Evolutionary conservation across 2,113 vertebrate species (phyloP).

Genomic region (Astur gentilis): DNA sequence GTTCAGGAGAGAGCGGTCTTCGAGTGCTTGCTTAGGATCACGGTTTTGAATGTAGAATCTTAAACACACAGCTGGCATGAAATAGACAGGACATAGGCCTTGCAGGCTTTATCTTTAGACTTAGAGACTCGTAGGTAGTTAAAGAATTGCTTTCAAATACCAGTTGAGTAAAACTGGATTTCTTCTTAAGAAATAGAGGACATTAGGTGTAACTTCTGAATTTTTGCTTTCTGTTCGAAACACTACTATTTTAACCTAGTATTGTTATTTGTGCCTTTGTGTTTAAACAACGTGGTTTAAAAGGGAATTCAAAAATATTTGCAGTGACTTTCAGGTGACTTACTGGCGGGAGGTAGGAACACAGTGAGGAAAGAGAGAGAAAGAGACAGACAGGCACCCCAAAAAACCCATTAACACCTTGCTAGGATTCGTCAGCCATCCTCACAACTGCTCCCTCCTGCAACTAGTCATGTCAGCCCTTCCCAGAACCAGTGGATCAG

Average conservation of each 20-base stretch:
- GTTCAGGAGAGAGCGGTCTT: neutral
- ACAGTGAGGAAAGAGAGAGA: neutral
- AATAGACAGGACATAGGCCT: neutral
- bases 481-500: neutral
- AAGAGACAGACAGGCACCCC: too few relatives aligned
- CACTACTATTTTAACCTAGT: neutral
- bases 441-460: neutral
- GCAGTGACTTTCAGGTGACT: neutral
- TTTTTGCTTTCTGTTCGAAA: neutral
- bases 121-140: neutral
- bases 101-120: neutral
- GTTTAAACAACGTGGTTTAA: neutral
- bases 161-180: neutral
- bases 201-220: neutral
- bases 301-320: neutral
- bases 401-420: neutral
- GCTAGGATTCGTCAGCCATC: neutral
- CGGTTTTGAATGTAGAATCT: neutral
- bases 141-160: neutral
- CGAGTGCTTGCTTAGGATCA: neutral
- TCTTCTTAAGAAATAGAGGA: neutral
- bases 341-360: neutral
- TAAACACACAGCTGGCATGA: neutral
- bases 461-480: neutral
- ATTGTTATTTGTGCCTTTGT: neutral